Evolutionary conservation across 2,113 vertebrate genomes (phyloP).

Genomic region (Diphyllodes magnificus): DNA sequence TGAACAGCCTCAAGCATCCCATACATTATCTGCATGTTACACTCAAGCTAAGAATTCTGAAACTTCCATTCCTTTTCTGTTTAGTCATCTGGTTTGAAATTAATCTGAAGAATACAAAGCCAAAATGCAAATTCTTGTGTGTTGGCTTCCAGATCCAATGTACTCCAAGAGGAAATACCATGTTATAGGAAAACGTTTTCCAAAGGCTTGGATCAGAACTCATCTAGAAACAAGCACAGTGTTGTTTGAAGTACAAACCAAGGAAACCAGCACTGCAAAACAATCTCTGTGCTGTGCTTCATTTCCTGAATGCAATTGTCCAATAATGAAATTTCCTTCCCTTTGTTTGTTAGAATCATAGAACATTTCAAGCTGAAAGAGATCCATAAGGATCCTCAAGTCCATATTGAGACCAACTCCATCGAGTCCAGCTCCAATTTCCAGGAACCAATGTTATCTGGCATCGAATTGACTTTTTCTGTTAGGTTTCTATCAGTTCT

Average conservation of each 20-base stretch:
- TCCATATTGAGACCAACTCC: not conserved
- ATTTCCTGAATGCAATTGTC: not conserved
- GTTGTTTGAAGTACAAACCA: not conserved
- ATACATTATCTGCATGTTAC: not conserved
- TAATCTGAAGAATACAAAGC: not conserved
- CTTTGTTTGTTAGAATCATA: not conserved
- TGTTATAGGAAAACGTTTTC: not conserved
- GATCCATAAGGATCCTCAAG: not conserved
- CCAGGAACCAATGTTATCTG: not conserved
- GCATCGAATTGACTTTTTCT: not conserved
- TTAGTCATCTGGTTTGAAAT: not conserved
- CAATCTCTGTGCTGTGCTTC: not conserved
- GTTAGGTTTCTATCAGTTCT: not conserved
- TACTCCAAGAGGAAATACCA: not conserved
- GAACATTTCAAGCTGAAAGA: not conserved
- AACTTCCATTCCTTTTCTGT: not conserved
- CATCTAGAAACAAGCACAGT: not conserved
- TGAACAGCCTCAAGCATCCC: not conserved
- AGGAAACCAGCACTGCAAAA: not conserved
- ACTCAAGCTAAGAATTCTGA: not conserved
- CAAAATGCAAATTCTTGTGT: not conserved
- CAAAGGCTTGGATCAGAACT: not conserved
- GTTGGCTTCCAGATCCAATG: not conserved
- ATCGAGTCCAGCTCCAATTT: rapidly evolving
- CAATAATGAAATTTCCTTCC: not conserved